phyloP scores from a whole-genome alignment of 2,888 invertebrate species.

The Byasa hedistus region DNA sequence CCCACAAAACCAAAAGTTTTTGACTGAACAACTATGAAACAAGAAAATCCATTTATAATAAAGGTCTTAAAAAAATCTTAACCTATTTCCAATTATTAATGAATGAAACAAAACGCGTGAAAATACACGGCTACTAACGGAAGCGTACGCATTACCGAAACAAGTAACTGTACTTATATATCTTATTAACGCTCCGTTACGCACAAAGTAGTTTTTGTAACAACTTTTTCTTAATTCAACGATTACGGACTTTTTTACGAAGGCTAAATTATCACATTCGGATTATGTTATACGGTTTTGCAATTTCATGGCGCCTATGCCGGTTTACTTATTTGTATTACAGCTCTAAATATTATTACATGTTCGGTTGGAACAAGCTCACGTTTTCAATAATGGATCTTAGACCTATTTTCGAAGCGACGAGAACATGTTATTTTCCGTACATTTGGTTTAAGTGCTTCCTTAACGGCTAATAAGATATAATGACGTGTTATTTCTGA shows the following conservation, averaged over 20 bases:
- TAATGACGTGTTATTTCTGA: conserved; percentile 76
- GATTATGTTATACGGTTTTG: conserved; percentile 16
- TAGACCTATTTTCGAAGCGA: conserved; percentile 55
- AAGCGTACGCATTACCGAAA: conserved; percentile 47
- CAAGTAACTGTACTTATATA: conserved; percentile 62
- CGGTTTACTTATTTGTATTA: conserved; percentile 21
- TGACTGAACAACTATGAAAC: background rate
- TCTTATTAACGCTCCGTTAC: conserved; percentile 65
- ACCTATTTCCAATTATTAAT: background rate
- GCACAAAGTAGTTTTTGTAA: conserved; percentile 53
- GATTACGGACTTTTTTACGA: conserved; percentile 34
- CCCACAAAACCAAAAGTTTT: background rate
- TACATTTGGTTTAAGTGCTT: conserved; percentile 73
- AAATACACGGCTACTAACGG: background rate
- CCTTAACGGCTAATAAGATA: conserved; percentile 72
- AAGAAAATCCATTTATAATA: background rate
- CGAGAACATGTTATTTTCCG: conserved; percentile 66
- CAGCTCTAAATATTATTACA: conserved; percentile 20
- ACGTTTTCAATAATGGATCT: conserved; percentile 62
- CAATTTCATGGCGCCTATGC: conserved; percentile 21
- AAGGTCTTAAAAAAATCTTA: background rate
- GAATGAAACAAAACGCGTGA: background rate
- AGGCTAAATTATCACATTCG: background rate
- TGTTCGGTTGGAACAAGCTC: conserved; percentile 49
- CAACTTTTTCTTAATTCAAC: conserved; percentile 51